Conservation (phyloP, 2,113 vertebrate genomes). For the Ascaphus truei region DNA sequence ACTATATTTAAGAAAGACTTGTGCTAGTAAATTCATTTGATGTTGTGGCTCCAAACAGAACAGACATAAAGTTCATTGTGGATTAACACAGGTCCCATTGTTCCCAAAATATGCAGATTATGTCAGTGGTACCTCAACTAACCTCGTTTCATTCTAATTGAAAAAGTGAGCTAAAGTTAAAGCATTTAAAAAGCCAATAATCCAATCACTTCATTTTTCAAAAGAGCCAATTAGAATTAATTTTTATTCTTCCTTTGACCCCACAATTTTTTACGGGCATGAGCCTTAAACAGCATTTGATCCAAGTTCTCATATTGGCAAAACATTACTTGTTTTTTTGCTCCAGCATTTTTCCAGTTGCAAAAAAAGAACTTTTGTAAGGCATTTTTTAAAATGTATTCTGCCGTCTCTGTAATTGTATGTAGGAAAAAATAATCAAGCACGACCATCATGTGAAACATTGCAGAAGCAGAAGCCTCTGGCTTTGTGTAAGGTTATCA, state of each 20-base stretch:
- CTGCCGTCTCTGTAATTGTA: too few species aligned
- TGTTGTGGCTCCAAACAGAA: constrained; percentile 22
- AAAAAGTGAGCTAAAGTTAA: constrained; percentile 6
- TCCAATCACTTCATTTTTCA: not conserved
- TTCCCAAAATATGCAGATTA: constrained; percentile 23
- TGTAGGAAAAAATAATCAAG: too few species aligned
- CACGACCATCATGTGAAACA: too few species aligned
- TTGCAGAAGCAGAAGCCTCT: too few species aligned
- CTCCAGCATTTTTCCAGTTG: too few species aligned
- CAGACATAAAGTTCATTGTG: constrained; percentile 27
- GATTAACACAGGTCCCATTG: constrained; percentile 26
- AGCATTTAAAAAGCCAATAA: not conserved
- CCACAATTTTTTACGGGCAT: not conserved
- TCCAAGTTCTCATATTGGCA: not conserved
- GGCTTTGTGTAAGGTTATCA: too few species aligned
- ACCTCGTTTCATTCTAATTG: constrained; percentile 17
- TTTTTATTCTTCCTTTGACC: not conserved
- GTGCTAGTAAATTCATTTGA: constrained; percentile 23
- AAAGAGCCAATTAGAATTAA: not conserved
- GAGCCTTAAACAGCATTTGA: not conserved
- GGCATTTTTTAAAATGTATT: too few species aligned
- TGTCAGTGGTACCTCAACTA: constrained; percentile 33
- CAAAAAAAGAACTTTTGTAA: too few species aligned
- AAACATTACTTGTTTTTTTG: too few species aligned
- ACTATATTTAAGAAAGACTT: constrained; percentile 34